Evolutionary conservation across 2,113 vertebrate genomes (phyloP).

Genomic region (Symphodus melops): DNA sequence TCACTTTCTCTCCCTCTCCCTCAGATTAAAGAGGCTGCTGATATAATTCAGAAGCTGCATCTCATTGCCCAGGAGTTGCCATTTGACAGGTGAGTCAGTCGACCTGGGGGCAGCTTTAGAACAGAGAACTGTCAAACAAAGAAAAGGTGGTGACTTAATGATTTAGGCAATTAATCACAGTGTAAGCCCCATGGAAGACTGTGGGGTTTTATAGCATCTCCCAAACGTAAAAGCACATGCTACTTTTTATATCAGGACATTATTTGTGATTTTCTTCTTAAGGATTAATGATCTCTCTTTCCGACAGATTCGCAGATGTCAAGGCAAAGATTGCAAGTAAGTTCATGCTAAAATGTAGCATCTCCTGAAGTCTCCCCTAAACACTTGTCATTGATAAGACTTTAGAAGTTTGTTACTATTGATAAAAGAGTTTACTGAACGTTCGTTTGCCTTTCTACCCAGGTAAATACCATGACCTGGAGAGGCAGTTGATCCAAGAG

Average conservation of each 20-base stretch:
- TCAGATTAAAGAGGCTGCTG: conserved; percentile 99
- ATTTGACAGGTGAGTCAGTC: conserved; percentile 92
- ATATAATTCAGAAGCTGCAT: conserved; percentile 99
- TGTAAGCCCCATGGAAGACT: conserved; percentile 6
- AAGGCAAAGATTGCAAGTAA: conserved; percentile 99
- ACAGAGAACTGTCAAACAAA: conserved; percentile 53
- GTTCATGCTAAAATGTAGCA: conserved; percentile 61
- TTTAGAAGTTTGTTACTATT: not conserved
- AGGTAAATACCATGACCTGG: conserved; percentile 99
- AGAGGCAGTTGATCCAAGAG: conserved; percentile 98
- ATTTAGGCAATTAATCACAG: conserved; percentile 31
- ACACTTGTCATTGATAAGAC: not conserved
- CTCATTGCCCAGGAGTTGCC: conserved; percentile 98
- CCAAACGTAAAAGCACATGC: not conserved
- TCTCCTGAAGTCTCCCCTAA: not conserved
- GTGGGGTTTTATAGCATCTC: not conserved
- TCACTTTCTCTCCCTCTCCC: conserved; percentile 38
- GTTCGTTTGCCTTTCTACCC: conserved; percentile 23
- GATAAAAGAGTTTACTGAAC: not conserved
- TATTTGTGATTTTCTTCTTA: conserved; percentile 2
- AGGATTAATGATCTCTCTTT: conserved; percentile 59
- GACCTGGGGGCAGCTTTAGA: conserved; percentile 66
- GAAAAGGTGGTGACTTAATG: conserved; percentile 41
- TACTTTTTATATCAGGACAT: not conserved
- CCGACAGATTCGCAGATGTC: conserved; percentile 95